These are phyloP conservation scores for Bicyclus anynana DNA, from an alignment of 1,140 invertebrate species.

Conservation along the genomic window DNA sequence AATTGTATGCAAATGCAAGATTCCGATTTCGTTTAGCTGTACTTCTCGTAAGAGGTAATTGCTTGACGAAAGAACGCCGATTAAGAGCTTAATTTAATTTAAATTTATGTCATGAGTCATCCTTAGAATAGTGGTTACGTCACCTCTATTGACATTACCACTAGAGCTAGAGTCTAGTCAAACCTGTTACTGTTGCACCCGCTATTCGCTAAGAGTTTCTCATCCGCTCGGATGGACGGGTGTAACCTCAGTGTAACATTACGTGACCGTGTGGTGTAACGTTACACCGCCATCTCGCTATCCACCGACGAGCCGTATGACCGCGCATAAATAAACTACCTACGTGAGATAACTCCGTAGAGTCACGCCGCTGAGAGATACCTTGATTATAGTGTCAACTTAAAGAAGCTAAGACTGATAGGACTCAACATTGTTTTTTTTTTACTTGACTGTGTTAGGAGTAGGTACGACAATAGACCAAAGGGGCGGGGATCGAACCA, in stretches of 20 bases:
- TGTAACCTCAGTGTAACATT: slow-evolving; percentile 18
- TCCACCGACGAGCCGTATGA: not conserved
- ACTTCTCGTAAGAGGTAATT: too few species aligned
- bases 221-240: slow-evolving; percentile 11
- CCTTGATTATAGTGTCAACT: not conserved
- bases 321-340: not conserved
- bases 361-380: not conserved
- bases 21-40: too few species aligned
- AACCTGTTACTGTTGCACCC: slow-evolving; percentile 1
- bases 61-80: too few species aligned
- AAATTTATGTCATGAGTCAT: too few species aligned
- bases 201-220: not conserved
- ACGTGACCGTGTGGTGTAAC: slow-evolving; percentile 14
- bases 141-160: not conserved
- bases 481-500: too few species aligned
- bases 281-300: not conserved
- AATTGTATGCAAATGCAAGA: too few species aligned
- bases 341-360: not conserved
- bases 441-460: too few species aligned
- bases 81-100: too few species aligned
- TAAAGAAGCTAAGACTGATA: too few species aligned
- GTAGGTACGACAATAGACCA: too few species aligned
- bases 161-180: not conserved
- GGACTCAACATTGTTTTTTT: too few species aligned
- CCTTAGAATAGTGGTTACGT: not conserved